A percentile compares a stretch with the other conserved stretches of the same genome.
phyloP scores from a whole-genome alignment of 2,113 vertebrate genomes.

The Poeciliopsis prolifica region DNA sequence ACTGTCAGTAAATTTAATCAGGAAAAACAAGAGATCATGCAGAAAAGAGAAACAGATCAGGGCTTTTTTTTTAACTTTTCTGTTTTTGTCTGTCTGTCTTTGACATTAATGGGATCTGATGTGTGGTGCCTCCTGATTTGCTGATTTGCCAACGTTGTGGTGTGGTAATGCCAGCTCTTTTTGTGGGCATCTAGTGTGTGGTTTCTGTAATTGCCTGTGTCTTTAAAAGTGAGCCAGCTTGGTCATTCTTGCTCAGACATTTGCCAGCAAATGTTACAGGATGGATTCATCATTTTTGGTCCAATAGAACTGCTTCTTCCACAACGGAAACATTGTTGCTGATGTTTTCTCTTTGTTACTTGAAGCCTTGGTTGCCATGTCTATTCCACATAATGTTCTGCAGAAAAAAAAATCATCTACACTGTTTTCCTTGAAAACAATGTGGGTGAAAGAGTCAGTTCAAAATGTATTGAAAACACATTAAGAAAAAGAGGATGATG shows the following conservation, averaged over 20 bases:
- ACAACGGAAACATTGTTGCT: constrained; percentile 33
- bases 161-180: constrained; percentile 52
- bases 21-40: constrained; percentile 5
- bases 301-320: constrained; percentile 35
- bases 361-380: constrained; percentile 48
- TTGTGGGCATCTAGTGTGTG: constrained; percentile 55
- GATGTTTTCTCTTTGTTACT: constrained; percentile 45
- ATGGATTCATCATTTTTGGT: constrained; percentile 58
- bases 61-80: background rate
- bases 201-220: constrained; percentile 58
- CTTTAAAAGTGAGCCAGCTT: constrained; percentile 62
- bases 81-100: constrained; percentile 39
- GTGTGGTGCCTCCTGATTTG: constrained; percentile 44
- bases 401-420: background rate
- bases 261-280: constrained; percentile 58
- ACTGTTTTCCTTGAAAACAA: constrained; percentile 21
- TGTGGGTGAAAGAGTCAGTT: background rate
- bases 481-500: constrained; percentile 31
- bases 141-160: constrained; percentile 49
- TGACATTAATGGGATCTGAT: constrained; percentile 63
- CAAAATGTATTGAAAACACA: background rate
- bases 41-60: constrained; percentile 11
- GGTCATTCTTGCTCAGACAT: constrained; percentile 54
- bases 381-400: constrained; percentile 32
- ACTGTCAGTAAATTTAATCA: background rate